These are phyloP conservation scores for Sigmodon hispidus DNA, from an alignment of 2,113 vertebrate genomes.

Conservation along the genomic window DNA sequence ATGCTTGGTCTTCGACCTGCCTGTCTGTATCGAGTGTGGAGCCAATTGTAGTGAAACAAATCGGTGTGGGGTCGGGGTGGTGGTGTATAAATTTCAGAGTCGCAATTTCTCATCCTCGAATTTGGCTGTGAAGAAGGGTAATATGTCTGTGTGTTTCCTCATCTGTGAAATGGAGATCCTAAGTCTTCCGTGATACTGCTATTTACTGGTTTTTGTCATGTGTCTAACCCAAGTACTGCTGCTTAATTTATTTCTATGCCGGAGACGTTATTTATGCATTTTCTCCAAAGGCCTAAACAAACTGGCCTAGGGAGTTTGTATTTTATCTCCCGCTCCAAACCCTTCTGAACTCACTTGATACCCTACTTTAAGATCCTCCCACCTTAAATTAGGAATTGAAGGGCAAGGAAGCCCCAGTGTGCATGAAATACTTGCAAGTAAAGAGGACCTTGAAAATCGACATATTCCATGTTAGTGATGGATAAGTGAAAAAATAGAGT, in stretches of 20 bases:
- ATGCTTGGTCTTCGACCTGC: rapidly evolving
- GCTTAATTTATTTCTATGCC: not conserved
- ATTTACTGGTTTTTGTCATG: too few species aligned
- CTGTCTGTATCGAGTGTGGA: not conserved
- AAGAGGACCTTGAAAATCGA: not conserved
- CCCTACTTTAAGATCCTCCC: not conserved
- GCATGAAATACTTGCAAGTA: too few species aligned
- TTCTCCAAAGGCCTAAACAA: not conserved
- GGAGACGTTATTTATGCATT: not conserved
- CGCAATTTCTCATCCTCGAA: not conserved
- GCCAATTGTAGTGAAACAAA: not conserved
- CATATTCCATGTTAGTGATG: not conserved
- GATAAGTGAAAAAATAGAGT: slow-evolving; percentile 4
- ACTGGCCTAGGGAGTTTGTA: too few species aligned
- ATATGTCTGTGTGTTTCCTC: not conserved
- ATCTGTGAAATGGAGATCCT: not conserved
- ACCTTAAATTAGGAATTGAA: not conserved
- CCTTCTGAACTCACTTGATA: not conserved
- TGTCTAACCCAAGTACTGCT: not conserved
- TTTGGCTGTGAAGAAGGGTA: not conserved
- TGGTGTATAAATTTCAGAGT: not conserved
- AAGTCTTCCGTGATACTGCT: not conserved
- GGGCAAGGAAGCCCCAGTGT: not conserved
- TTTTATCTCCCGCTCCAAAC: not conserved
- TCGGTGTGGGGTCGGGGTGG: too few species aligned